A percentile compares a stretch with the other conserved stretches of the same genome.
Evolutionary conservation across 1,140 invertebrate genomes (phyloP).

Genomic region (Aplysia californica): DNA sequence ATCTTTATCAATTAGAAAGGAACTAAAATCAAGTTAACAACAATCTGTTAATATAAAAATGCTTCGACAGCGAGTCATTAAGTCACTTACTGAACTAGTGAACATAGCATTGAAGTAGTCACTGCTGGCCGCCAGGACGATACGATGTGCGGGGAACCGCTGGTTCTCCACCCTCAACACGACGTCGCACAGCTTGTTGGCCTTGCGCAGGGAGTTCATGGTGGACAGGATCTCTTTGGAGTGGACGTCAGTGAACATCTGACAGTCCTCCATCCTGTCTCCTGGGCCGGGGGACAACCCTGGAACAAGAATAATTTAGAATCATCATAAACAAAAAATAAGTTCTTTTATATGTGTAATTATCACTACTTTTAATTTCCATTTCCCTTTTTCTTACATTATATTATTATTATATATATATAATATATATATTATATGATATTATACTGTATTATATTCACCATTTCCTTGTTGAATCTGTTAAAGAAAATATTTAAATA

Average conservation of each 20-base stretch:
- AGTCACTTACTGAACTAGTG: too few relatives aligned
- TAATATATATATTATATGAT: not conserved
- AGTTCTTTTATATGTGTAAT: not conserved
- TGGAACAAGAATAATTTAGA: not conserved
- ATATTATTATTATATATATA: too few relatives aligned
- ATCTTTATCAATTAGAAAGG: too few relatives aligned
- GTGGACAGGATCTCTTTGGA: slow-evolving; percentile 62
- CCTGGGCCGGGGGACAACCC: not conserved
- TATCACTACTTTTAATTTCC: not conserved
- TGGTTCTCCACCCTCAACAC: slow-evolving; percentile 76
- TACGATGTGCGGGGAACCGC: slow-evolving; percentile 76
- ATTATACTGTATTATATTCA: not conserved
- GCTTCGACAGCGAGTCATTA: too few relatives aligned
- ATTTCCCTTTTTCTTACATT: not conserved
- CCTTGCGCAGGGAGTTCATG: slow-evolving; percentile 63
- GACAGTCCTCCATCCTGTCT: slow-evolving; percentile 37
- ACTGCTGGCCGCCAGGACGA: slow-evolving; percentile 73
- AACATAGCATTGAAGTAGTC: slow-evolving; percentile 76
- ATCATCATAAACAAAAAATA: not conserved
- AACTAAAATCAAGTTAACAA: too few relatives aligned
- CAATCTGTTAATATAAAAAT: too few relatives aligned
- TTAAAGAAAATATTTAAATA: too few relatives aligned
- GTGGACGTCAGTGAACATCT: slow-evolving; percentile 63
- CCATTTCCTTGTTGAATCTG: not conserved
- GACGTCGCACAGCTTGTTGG: slow-evolving; percentile 73